Evolutionary conservation across 2,888 invertebrate species (phyloP), one percentile per base, ranked within the genome.

Genomic region (Caenorhabditis sp.): DNA sequence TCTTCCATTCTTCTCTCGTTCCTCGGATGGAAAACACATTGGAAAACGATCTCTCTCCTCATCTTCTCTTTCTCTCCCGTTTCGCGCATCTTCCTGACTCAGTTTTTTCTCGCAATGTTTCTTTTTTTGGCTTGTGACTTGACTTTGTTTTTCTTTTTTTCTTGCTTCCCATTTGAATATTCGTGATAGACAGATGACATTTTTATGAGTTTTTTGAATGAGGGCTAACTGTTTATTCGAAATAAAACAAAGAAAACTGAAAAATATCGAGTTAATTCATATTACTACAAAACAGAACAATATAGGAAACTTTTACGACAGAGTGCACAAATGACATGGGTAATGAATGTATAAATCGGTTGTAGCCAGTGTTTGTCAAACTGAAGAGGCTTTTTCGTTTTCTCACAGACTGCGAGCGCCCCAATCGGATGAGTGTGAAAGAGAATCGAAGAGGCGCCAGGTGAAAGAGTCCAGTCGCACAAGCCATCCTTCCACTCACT

Each of bases 381-480:
- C 44, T 76, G 76, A 76, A 76, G 76, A 76, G 76, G 67, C 64
- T 20, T 40, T 35, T 50, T 22, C 40, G 65, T 67, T 65, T 67
- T 65, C 69, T 61, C 67, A 62, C 61, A 68, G 76, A 68, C 67
- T 64, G 35, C 53, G 56, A 72, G 74, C 67, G 35, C 61, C 65
- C 67, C 65, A 79, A 69, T 79, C 64, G 58, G 65, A 71, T 65
- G 79, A 79, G 80, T 80, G 80, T 80, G 80, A 80, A 80, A 80
- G 68, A 80, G 72, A 68, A 74, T 69, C 62, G 58, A 69, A 74
- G 74, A 74, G 80, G 72, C 71, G 28, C 80, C 80, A 80, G 80
- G 80, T 80, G 77, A 69, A 28, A 77, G 77, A 62, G 77, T 55
- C 69, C 62, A 67, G 67, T 62, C 62, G 32, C 69, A 77, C 68